Percentiles rank a stretch among this genome's conserved stretches.
These are phyloP conservation scores for Myiozetetes cayanensis DNA, from an alignment of 2,113 vertebrate genomes.

Conservation along the genomic window DNA sequence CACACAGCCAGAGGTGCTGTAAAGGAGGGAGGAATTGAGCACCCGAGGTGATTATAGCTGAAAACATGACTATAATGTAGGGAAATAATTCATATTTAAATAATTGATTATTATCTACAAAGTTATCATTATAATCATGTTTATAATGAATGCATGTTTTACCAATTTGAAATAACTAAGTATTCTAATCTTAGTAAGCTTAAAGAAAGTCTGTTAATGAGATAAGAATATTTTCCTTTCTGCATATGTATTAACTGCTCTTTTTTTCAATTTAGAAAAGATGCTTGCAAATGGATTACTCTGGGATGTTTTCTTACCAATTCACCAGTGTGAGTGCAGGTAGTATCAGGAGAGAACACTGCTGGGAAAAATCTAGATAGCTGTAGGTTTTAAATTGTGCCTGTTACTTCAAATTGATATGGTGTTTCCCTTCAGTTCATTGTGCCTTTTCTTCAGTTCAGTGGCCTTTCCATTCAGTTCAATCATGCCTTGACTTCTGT, in stretches of 20 bases:
- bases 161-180: conserved; percentile 70
- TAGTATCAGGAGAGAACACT: not conserved
- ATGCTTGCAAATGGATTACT: conserved; percentile 28
- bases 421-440: not conserved
- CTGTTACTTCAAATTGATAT: not conserved
- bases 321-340: not conserved
- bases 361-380: not conserved
- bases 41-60: conserved; percentile 61
- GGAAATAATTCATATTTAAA: conserved; percentile 72
- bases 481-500: not conserved
- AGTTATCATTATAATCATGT: conserved; percentile 71
- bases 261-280: conserved; percentile 39
- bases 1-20: conserved; percentile 24
- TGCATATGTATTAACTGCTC: conserved; percentile 60
- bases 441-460: not conserved
- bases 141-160: conserved; percentile 72
- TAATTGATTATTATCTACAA: conserved; percentile 73
- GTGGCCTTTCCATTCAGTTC: not conserved
- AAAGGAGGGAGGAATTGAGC: conserved; percentile 46
- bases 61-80: conserved; percentile 68
- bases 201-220: conserved; percentile 69
- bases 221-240: conserved; percentile 66
- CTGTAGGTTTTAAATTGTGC: not conserved
- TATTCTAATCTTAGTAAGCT: conserved; percentile 69
- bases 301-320: not conserved